Conservation (phyloP, 1,140 invertebrate genomes). For the Kradibia gibbosae region DNA sequence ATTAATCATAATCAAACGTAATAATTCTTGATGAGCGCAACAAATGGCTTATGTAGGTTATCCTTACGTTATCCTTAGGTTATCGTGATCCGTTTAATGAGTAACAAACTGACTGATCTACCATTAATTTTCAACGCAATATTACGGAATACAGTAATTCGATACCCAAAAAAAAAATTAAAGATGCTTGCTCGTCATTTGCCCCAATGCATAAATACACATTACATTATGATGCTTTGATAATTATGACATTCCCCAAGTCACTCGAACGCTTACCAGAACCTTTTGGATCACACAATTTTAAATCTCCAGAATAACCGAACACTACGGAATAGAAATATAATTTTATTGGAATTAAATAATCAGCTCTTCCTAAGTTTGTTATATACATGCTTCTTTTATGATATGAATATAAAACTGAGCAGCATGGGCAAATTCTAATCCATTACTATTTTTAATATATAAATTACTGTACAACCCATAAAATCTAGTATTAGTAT, state of each 20-base stretch:
- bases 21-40: constrained; percentile 7
- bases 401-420: neutral
- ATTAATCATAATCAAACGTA: constrained; percentile 15
- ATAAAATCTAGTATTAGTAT: constrained; percentile 11
- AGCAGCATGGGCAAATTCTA: neutral
- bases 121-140: constrained; percentile 14
- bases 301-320: constrained; percentile 13
- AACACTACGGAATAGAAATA: neutral
- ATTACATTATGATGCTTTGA: neutral
- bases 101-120: constrained; percentile 22
- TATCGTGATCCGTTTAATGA: neutral
- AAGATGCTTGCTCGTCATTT: neutral
- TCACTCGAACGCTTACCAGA: neutral
- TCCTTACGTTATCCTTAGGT: no score
- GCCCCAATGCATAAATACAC: neutral
- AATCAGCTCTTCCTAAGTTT: constrained; percentile 2
- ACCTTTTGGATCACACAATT: neutral
- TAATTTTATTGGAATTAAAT: constrained; percentile 2
- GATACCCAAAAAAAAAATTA: neutral
- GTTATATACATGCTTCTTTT: neutral
- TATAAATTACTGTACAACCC: neutral
- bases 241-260: constrained; percentile 36
- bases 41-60: neutral
- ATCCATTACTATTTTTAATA: constrained; percentile 29
- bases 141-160: neutral